Evolutionary conservation across 2,797 vertebrate species (phyloP).

Genomic region (Chaenodraco wilsoni): DNA sequence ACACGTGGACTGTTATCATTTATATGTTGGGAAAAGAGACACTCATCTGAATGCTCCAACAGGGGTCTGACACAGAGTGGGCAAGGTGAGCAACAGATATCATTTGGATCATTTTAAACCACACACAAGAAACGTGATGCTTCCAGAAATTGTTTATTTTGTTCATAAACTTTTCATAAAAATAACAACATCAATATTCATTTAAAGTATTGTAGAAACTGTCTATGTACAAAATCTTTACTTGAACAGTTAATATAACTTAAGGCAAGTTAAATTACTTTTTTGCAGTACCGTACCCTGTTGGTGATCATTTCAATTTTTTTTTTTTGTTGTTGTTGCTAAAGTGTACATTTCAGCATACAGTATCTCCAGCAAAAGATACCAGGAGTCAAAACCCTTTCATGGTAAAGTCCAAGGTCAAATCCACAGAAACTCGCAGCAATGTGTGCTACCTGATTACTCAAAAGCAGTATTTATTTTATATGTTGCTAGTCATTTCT

Average conservation of each 20-base stretch:
- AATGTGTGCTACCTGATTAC: conserved; percentile 88
- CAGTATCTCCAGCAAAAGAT: conserved; percentile 65
- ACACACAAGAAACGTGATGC: conserved; percentile 62
- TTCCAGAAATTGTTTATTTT: conserved; percentile 87
- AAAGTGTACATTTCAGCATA: conserved; percentile 75
- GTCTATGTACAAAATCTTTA: conserved; percentile 85
- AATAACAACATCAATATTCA: conserved; percentile 90
- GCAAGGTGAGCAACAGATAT: conserved; percentile 9
- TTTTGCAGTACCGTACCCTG: conserved; percentile 77
- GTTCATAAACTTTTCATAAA: conserved; percentile 89
- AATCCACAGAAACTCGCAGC: conserved; percentile 83
- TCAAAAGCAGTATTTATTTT: conserved; percentile 82
- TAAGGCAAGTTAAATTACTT: conserved; percentile 85
- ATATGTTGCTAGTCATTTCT: conserved; percentile 76
- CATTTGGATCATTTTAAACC: conserved; percentile 40
- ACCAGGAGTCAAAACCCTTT: conserved; percentile 61
- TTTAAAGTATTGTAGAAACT: conserved; percentile 88
- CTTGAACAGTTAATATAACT: conserved; percentile 88
- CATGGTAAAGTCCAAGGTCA: conserved; percentile 61
- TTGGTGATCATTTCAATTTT: conserved; percentile 75
- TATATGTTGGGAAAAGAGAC: conserved; percentile 63
- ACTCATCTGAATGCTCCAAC: conserved; percentile 40
- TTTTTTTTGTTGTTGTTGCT: conserved; percentile 45
- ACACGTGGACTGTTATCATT: conserved; percentile 60
- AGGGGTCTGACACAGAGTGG: conserved; percentile 29